phyloP scores from a whole-genome alignment of 2,888 invertebrate genomes.

The Hemistola chrysoprasaria region DNA sequence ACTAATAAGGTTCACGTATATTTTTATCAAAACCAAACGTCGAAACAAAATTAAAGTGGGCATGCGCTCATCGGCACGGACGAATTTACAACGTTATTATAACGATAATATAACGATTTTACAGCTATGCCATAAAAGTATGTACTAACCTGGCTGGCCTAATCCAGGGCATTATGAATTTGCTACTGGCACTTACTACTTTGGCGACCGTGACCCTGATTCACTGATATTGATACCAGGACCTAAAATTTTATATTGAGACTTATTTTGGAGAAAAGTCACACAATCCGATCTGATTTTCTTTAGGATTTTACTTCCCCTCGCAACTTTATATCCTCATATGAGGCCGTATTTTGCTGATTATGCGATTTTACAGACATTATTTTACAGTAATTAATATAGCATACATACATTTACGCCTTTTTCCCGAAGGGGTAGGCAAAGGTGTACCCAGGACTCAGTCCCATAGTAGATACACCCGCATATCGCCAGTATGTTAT shows the following conservation, averaged over 20 bases:
- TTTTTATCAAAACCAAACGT: constrained; percentile 14
- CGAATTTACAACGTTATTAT: constrained; percentile 50
- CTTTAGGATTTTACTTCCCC: too few species aligned
- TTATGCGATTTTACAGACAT: too few species aligned
- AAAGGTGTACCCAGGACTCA: too few species aligned
- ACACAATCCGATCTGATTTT: too few species aligned
- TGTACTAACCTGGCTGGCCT: constrained; percentile 50
- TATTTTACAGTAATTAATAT: too few species aligned
- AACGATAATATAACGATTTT: constrained; percentile 56
- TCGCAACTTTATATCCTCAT: too few species aligned
- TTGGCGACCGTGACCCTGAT: constrained; percentile 57
- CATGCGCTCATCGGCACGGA: constrained; percentile 58
- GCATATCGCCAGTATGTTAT: too few species aligned
- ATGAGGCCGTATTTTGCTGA: too few species aligned
- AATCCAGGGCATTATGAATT: constrained; percentile 60
- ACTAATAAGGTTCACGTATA: constrained; percentile 5
- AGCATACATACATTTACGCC: too few species aligned
- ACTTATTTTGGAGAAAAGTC: constrained; percentile 9
- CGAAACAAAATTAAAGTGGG: constrained; percentile 48
- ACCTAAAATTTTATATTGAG: constrained; percentile 1
- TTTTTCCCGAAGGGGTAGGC: too few species aligned
- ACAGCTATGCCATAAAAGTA: constrained; percentile 66
- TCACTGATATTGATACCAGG: constrained; percentile 49
- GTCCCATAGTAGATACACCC: too few species aligned
- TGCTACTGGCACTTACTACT: constrained; percentile 44